Conservation (phyloP, 2,888 invertebrate species). For the Agelastica alni region DNA sequence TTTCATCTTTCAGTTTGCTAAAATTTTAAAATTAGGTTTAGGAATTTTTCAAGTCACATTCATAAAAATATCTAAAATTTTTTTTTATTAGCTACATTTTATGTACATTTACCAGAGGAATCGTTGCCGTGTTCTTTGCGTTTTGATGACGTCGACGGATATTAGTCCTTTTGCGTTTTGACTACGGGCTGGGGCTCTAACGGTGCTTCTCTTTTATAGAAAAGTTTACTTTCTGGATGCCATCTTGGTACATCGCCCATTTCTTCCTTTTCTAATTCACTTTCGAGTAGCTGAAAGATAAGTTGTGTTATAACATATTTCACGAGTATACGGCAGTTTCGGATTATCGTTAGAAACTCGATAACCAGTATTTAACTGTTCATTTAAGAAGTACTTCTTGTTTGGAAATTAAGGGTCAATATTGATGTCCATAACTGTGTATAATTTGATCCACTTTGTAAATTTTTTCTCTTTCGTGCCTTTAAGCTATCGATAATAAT, state of each 20-base stretch:
- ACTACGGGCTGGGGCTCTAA: conserved; percentile 17
- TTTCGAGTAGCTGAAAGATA: conserved; percentile 48
- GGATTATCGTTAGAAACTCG: too few relatives aligned
- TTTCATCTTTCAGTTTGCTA: conserved; percentile 29
- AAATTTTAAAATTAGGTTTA: conserved; percentile 17
- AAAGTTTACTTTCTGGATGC: conserved; percentile 51
- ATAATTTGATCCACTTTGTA: too few relatives aligned
- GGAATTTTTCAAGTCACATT: conserved; percentile 14
- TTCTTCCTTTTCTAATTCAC: conserved; percentile 52
- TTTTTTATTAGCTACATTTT: conserved; percentile 22
- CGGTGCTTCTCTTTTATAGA: conserved; percentile 49
- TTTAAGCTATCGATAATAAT: too few relatives aligned
- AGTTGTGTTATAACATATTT: too few relatives aligned
- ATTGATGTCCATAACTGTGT: too few relatives aligned
- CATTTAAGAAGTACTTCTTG: too few relatives aligned
- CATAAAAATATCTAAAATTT: conserved; percentile 31
- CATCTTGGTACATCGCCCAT: conserved; percentile 50
- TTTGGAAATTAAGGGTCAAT: too few relatives aligned
- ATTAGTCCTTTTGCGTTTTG: conserved; percentile 18
- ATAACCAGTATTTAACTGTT: too few relatives aligned
- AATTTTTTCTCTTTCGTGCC: too few relatives aligned
- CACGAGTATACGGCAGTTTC: too few relatives aligned
- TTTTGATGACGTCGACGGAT: conserved; percentile 17
- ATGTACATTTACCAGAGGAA: conserved; percentile 27
- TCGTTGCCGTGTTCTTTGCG: conserved; percentile 28